Base-by-base conservation (phyloP, 1,140 invertebrate species). In the Apis cerana region DNA sequence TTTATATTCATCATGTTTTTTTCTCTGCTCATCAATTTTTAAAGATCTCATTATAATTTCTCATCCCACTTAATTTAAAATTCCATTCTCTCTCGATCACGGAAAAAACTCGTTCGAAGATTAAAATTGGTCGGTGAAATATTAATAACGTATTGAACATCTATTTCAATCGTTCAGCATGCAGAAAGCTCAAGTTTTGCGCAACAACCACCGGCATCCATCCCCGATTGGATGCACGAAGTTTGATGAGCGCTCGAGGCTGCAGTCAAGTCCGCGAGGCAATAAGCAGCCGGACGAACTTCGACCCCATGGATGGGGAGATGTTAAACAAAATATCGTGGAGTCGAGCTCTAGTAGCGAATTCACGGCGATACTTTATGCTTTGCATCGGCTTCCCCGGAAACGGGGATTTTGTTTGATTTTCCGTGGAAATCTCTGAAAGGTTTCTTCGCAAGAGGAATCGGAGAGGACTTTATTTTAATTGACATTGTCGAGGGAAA, bases 281-380 rank as follows among this genome's bases (percentile, higher is more conserved):
- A 72, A 72, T 72, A 72, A 72, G 27, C 70, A 27, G 70, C 70
- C 17, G 50, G 54, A 58, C 69, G 69, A 72, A 72, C 54, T 72
- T 56, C 70, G 54, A 72, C 54, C 54, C 54, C 13, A 33, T 33
- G 54, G 70, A 58, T 10, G 70, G 54, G 54, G 54, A 72, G 33
- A 72, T 58, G 70, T 72, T 27, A 72, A 72, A 72, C 70, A 72
- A 72, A 72, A 69, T 69, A 69, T n/a, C 17, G 19, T 23, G 23
- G 19, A 71, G 69, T 33, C 27, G 27, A 72, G 70, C 7, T n/a
- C 21, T 0, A n/a, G 17, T n/a, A 12, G 67, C 12, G 70, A 58
- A 72, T 72, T 72, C 54, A 27, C 54, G n/a, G 17, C 48, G 54
- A 72, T 72, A 72, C 52, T 72, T 52, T 33, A 8, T 13, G 54